Conservation (phyloP, 2,888 invertebrate genomes). For the Lasioglossum morio region DNA sequence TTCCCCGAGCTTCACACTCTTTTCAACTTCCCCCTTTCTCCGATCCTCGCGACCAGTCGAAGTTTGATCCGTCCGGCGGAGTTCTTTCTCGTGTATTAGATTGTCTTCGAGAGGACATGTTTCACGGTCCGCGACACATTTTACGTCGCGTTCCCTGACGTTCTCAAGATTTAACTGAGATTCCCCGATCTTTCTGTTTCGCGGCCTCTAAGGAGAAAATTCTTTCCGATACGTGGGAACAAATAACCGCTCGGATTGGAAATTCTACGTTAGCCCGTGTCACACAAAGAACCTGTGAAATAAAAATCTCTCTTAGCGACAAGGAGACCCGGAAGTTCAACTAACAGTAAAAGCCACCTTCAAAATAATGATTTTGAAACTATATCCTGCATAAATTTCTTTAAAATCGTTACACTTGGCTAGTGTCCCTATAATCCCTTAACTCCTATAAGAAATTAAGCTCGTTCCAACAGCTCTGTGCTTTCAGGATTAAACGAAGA, state of each 20-base stretch:
- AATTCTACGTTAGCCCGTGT: background rate
- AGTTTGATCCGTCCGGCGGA: conserved; percentile 23
- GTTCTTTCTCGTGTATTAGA: background rate
- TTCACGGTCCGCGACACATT: conserved; percentile 20
- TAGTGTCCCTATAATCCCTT: too few species aligned
- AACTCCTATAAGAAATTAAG: too few species aligned
- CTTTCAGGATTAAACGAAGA: too few species aligned
- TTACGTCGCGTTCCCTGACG: conserved; percentile 9
- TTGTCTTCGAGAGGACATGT: conserved; percentile 21
- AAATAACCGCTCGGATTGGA: background rate
- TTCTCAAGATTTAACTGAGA: conserved; percentile 30
- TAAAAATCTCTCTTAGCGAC: background rate
- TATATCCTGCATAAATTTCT: too few species aligned
- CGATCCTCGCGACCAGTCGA: conserved; percentile 9
- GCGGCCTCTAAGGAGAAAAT: background rate
- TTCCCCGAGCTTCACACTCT: conserved; percentile 47
- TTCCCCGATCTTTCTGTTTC: background rate
- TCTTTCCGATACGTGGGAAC: background rate
- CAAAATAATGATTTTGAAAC: too few species aligned
- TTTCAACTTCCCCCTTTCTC: background rate
- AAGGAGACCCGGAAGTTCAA: background rate
- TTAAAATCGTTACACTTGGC: too few species aligned
- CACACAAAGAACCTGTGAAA: background rate
- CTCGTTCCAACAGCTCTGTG: too few species aligned
- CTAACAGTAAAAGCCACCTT: too few species aligned